A percentile compares a stretch with the other conserved stretches of the same genome.
These are phyloP conservation scores for Drosophila bipectinata DNA, from an alignment of 1,140 invertebrate genomes.

Conservation along the genomic window DNA sequence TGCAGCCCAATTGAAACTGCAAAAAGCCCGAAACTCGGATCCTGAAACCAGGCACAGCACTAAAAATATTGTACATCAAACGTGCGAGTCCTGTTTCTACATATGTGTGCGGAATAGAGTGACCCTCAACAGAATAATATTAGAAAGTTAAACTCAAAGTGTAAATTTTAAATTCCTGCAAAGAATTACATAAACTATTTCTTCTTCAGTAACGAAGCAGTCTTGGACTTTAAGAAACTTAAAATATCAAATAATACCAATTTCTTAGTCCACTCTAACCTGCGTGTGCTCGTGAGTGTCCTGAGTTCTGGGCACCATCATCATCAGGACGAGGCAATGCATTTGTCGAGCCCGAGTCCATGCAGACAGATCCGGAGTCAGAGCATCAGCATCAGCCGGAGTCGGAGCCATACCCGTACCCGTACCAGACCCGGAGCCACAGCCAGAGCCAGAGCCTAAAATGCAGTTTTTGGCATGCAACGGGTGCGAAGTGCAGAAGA, in stretches of 20 bases:
- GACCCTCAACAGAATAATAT: background rate
- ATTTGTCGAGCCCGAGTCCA: slow-evolving; percentile 43
- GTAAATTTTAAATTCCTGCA: background rate
- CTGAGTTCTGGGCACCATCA: slow-evolving; percentile 31
- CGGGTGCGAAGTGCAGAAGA: slow-evolving; percentile 45
- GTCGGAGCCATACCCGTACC: background rate
- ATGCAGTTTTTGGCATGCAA: slow-evolving; percentile 76
- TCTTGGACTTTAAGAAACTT: no score
- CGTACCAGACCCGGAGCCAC: slow-evolving; percentile 11
- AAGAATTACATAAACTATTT: no score
- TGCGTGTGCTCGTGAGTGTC: background rate
- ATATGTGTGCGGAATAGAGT: slow-evolving; percentile 8
- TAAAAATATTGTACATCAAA: slow-evolving; percentile 81
- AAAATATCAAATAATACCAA: no score
- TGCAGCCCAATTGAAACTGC: slow-evolving; percentile 71
- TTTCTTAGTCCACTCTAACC: slow-evolving; percentile 9
- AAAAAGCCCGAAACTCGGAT: slow-evolving; percentile 53
- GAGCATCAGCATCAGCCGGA: slow-evolving; percentile 13
- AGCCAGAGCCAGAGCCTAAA: slow-evolving; percentile 59
- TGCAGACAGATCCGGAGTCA: slow-evolving; percentile 31
- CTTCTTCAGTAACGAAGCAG: no score
- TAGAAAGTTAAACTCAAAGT: background rate
- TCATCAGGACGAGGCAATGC: slow-evolving; percentile 46
- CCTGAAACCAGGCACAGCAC: slow-evolving; percentile 36
- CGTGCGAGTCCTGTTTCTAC: slow-evolving; percentile 34